Conservation (phyloP, 1,140 invertebrate species). For the Mylabris phalerata region DNA sequence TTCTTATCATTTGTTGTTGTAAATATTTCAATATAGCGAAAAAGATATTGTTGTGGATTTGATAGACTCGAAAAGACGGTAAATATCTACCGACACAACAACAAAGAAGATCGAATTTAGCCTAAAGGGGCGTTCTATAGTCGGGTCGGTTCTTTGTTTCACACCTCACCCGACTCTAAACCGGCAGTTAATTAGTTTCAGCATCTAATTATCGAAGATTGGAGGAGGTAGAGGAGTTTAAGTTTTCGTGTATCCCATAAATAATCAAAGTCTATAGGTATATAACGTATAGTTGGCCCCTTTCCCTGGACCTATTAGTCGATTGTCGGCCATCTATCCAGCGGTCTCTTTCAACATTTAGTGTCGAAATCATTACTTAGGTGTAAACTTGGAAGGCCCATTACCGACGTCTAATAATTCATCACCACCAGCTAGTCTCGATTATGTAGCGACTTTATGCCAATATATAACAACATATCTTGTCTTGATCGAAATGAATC, state of each 20-base stretch:
- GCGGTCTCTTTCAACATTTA: conserved; percentile 40
- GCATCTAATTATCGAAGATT: conserved; percentile 40
- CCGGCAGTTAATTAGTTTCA: conserved; percentile 43
- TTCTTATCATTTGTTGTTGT: too few species aligned
- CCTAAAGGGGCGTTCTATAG: neutral
- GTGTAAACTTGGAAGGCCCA: conserved; percentile 42
- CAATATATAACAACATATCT: too few species aligned
- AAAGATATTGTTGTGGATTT: too few species aligned
- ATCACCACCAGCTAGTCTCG: conserved; percentile 12
- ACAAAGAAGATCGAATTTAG: too few species aligned
- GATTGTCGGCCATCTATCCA: conserved; percentile 30
- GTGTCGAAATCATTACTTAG: conserved; percentile 47
- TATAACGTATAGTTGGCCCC: neutral
- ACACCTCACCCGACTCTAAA: conserved; percentile 36
- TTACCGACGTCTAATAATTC: conserved; percentile 40
- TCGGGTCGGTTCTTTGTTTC: conserved; percentile 39
- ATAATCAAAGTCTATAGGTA: conserved; percentile 25
- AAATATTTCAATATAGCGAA: too few species aligned
- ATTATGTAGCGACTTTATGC: too few species aligned
- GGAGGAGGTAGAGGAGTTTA: conserved; percentile 5
- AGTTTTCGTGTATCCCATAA: conserved; percentile 41
- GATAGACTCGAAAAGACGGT: too few species aligned
- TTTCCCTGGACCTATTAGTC: conserved; percentile 22
- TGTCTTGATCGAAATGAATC: too few species aligned
- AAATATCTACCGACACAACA: too few species aligned